Base-by-base conservation (phyloP, 2,113 vertebrate genomes). In the Phainopepla nitens region DNA sequence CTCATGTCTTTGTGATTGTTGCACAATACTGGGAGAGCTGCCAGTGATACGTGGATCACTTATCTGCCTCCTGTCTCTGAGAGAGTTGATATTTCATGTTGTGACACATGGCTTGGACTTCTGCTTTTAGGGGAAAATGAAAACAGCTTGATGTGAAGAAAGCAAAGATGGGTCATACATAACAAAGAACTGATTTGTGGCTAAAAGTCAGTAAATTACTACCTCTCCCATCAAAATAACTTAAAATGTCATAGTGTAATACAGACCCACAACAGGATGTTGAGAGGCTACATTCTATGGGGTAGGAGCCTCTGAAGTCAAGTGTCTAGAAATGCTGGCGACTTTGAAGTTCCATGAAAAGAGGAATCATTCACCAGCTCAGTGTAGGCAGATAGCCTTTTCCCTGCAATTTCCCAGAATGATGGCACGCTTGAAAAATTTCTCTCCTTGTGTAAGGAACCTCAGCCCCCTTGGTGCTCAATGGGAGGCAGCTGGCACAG, bases 401-500 rank as follows among this genome's bases (percentile, higher is more conserved):
- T 3, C 23, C 35, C 13, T 42, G 27, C 0, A 25, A 2, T n/a
- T n/a, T 90, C 11, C 27, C 53, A 45, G 64, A 65, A 42, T 3
- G 4, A 23, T 31, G 25, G 11, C 41, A 82, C 29, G 18, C 4
- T 24, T 45, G n/a, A 45, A 78, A 41, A 8, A 33, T 77, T 88
- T 86, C n/a, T 56, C 12, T 31, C 27, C 4, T 28, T 29, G 15
- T 2, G 1, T 6, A 28, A 31, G 60, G 39, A 72, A 18, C 16
- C 42, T 39, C 42, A 53, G 7, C 9, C 20, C 11, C 1, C 0
- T 3, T 31, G 24, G 24, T 36, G 21, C 31, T 41, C 2, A 2
- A 5, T 6, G 47, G 50, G 64, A 85, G 36, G 35, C 61, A 50
- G 22, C 3, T 2, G 73, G 49, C 56, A 44, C 17, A 39, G 41